Base-by-base conservation (phyloP, 2,888 invertebrate species). In the Camponotus fellah region DNA sequence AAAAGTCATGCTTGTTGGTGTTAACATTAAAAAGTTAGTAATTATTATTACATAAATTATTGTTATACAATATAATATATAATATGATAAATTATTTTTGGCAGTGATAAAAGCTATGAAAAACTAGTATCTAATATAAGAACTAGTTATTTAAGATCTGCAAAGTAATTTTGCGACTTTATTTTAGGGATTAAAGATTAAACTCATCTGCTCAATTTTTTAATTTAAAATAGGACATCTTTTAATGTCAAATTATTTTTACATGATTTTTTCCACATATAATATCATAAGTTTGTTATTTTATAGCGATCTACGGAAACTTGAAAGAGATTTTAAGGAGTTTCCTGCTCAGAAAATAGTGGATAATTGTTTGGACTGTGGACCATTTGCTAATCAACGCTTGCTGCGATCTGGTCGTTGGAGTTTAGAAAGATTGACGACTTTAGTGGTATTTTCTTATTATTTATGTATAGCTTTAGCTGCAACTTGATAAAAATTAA, bases 11-110 rank as follows among this genome's bases (percentile, higher is more conserved):
- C 92, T 97, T 64, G 96, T 96, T 89, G 97, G 97, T 37, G 96
- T 96, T 58, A 96, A 96, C 91, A 96, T 97, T 65, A 96, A 96
- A 92, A 96, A 96, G 96, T 96, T 94, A 93, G 94, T 71, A 46
- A 66, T 46, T 10, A 9, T 3, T 26, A 26, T 26, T 26, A 26
- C 2, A 26, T 26, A 26, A 26, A 26, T 26, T 26, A 26, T 26
- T 26, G 26, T 26, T 37, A 10, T 40, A 34, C 21, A 43, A 10
- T 43, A 0, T 37, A 34, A 37, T 37, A 40, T 40, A 40, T 14
- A 5, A 62, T 3, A 56, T 69, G 21, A 82, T 80, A 2, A 82
- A 62, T 53, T 53, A 8, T 14, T 14, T 71, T 1, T 46, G 46
- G 12, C 14, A 46, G 4, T 17, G 5, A 46, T 5, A 14, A 46